Conservation (phyloP, 2,888 invertebrate genomes). For the Ectropis crepuscularia region DNA sequence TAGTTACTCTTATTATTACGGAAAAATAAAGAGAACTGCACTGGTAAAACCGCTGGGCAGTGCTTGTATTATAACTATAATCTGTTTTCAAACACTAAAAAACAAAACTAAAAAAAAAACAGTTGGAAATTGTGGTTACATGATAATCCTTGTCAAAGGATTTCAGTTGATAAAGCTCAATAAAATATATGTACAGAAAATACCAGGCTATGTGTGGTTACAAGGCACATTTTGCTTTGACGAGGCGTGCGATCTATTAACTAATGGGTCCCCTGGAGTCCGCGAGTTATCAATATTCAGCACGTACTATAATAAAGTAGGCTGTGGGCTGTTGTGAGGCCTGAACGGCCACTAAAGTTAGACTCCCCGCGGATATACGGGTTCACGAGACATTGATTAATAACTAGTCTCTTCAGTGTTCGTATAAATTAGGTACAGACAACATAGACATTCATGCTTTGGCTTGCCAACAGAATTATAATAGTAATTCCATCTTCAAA, state of each 20-base stretch:
- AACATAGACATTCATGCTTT: not conserved
- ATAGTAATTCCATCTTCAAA: too few relatives aligned
- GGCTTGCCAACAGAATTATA: not conserved
- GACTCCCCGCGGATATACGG: conserved; percentile 40
- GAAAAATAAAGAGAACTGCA: too few relatives aligned
- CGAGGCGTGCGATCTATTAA: conserved; percentile 19
- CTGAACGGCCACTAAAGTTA: conserved; percentile 39
- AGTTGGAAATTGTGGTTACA: not conserved
- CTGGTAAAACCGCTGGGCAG: too few relatives aligned
- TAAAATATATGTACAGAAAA: not conserved
- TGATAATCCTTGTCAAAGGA: not conserved
- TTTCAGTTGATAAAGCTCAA: not conserved
- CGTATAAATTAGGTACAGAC: conserved; percentile 43
- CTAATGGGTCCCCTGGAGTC: conserved; percentile 37
- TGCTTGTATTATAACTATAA: too few relatives aligned
- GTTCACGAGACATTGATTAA: conserved; percentile 47
- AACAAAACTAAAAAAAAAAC: too few relatives aligned
- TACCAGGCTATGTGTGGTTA: not conserved
- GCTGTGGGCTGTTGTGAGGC: conserved; percentile 31
- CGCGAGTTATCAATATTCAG: conserved; percentile 36
- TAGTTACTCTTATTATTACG: too few relatives aligned
- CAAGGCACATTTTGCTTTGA: conserved; percentile 11
- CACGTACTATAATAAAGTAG: conserved; percentile 28
- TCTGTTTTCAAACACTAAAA: too few relatives aligned
- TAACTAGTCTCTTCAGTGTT: conserved; percentile 40